These are phyloP conservation scores for Tokudaia muenninki DNA, from an alignment of 2,797 vertebrate species.

Conservation along the genomic window DNA sequence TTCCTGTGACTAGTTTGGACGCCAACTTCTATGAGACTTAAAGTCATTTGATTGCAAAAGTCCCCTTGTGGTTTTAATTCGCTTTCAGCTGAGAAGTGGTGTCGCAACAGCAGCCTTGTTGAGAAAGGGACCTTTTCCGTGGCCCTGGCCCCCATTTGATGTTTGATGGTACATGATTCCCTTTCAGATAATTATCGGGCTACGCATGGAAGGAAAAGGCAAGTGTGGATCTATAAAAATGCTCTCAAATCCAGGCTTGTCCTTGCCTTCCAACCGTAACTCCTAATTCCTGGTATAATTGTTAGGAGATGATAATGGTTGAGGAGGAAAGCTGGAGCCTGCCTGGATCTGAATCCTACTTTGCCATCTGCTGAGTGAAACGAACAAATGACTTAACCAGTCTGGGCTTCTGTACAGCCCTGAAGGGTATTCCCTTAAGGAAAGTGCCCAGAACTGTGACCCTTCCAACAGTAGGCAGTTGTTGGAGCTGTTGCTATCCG, in stretches of 20 bases:
- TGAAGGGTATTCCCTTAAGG: background rate
- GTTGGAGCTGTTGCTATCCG: background rate
- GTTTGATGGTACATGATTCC: background rate
- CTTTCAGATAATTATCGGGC: constrained; percentile 49
- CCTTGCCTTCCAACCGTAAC: background rate
- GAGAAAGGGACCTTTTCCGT: constrained; percentile 66
- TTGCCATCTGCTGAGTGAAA: constrained; percentile 5
- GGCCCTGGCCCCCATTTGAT: background rate
- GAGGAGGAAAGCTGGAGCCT: constrained; percentile 11
- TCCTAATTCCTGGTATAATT: constrained; percentile 44
- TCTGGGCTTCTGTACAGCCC: background rate
- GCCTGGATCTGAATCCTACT: constrained; percentile 18
- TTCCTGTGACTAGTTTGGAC: constrained; percentile 59
- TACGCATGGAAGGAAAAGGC: background rate
- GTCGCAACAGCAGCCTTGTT: constrained; percentile 62
- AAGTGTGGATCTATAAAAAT: constrained; percentile 39
- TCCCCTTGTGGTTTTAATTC: constrained; percentile 67
- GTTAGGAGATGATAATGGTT: background rate
- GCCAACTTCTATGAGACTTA: constrained; percentile 64
- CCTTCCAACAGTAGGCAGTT: background rate
- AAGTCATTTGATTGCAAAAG: constrained; percentile 77
- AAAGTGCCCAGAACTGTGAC: background rate
- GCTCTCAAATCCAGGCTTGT: constrained; percentile 37
- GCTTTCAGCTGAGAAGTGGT: constrained; percentile 65
- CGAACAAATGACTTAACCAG: background rate